Base-by-base conservation (phyloP, 1,140 invertebrate genomes). In the Hyles euphorbiae region DNA sequence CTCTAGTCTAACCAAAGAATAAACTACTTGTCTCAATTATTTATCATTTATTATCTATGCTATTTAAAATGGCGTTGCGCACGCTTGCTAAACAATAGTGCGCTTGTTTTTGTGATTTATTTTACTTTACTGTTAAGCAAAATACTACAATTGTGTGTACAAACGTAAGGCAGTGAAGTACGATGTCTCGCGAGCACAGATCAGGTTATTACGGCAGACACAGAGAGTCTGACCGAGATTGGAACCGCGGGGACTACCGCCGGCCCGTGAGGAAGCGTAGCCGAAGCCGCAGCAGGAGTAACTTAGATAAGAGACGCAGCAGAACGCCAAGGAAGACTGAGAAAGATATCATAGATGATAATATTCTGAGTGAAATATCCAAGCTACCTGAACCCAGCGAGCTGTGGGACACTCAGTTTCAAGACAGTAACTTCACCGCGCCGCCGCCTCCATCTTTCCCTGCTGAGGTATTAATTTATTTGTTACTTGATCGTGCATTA, bases 321-420 rank as follows among this genome's bases (percentile, higher is more conserved):
- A 74, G 77, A 5, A 74, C 85, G 0, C 83, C 83, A 0, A 56
- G 76, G 3, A 83, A 78, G 49, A 67, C 56, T 53, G 78, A 77
- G 6, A 88, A 88, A 52, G 82, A 86, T n/a, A 56, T 82, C 10
- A 50, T 87, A 2, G 83, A 86, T 53, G 85, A 88, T 8, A 87
- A 84, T 40, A 86, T 88, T 36, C 61, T 88, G 11, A 85, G 72
- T 56, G 83, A 86, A 59, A 85, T 86, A 60, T 75, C 81, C 0
- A 86, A 86, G 58, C 51, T 86, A 5, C 83, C 84, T 0, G 82
- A 85, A 32, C 82, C 82, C 0, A 86, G 78, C 60, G 85, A 88
- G 52, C 60, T 88, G 7, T 88, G 85, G 85, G 85, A 88, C n/a
- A 80, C 67, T 51, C 81, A 81, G 48, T 71, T 78, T 46, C 76